Percentiles rank a stretch among this genome's conserved stretches.
Conservation (phyloP, 2,888 invertebrate genomes). For the Oxycera nigricornis region DNA sequence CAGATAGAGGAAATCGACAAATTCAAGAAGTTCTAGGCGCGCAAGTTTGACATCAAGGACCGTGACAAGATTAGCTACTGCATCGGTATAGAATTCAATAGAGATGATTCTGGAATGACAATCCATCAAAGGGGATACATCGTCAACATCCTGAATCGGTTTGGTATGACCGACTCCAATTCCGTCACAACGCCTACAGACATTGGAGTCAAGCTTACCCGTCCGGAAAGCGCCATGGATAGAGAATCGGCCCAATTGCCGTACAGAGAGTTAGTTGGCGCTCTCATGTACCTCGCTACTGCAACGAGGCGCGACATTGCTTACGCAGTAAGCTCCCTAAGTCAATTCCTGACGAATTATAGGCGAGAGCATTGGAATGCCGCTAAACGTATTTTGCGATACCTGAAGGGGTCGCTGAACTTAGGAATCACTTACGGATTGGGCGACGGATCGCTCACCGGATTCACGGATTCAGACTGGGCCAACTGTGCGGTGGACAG, state of each 20-base stretch:
- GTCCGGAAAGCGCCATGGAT: too few species aligned
- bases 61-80: not conserved
- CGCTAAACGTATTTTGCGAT: too few species aligned
- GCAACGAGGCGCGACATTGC: too few species aligned
- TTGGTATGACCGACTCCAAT: slow-evolving; percentile 47
- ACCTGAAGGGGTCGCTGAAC: too few species aligned
- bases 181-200: slow-evolving; percentile 43
- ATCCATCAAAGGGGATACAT: slow-evolving; percentile 47
- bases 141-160: slow-evolving; percentile 45
- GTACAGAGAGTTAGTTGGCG: too few species aligned
- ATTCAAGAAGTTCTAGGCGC: not conserved
- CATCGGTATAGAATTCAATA: slow-evolving; percentile 38
- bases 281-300: too few species aligned
- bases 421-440: not conserved
- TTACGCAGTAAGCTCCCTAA: too few species aligned
- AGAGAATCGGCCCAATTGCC: not conserved
- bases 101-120: slow-evolving; percentile 17
- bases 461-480: slow-evolving; percentile 30
- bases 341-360: too few species aligned
- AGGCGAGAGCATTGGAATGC: too few species aligned
- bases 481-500: slow-evolving; percentile 36
- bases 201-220: too few species aligned
- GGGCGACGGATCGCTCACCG: not conserved
- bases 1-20: not conserved
- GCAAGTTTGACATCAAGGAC: not conserved